Evolutionary conservation across 2,797 vertebrate species (phyloP), one percentile per base, ranked within the genome.

Genomic region (Gallirallus australis): DNA sequence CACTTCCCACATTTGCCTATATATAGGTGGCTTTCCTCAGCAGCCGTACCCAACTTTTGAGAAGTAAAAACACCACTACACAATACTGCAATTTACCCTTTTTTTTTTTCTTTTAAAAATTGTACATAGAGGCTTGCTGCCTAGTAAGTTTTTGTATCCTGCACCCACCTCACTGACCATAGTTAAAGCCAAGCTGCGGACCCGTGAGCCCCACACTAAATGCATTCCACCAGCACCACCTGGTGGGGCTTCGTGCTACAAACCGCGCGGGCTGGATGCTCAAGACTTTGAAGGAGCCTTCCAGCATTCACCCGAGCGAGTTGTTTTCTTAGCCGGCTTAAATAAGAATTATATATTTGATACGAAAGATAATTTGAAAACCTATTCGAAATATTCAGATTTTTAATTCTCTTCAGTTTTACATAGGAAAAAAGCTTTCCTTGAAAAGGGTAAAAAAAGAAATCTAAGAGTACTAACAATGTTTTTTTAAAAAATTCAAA

Each of bases 191-290:
- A 13, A 6, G 24, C 76, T 63, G 6, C 61, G 47, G 39, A 1
- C 12, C 15, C 2, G 12, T 12, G 18, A 68, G 64, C 16, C 2
- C 23, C 42, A 50, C 15, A 75, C 53, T 35, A 97, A 95, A 64
- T 60, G 14, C 75, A 95, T 96, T 96, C 94, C 96, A 93, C 94
- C 63, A 95, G 97, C 98, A 95, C 98, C 98, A 98, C 90, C 98
- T 98, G 97, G 93, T 98, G 98, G 98, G 39, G 66, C 39, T 92
- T 53, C 13, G 33, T 85, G 83, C 53, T 14, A 15, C 5, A 73
- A 21, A 82, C 11, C 42, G 15, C 3, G 7, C 2, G 9, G 9
- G 9, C 25, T 35, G 9, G 3, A 56, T 4, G 9, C n/a, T 5
- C 66, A 73, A 45, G 8, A 50, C 18, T 60, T 50, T 2, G 37